These are phyloP conservation scores for Chionoecetes opilio DNA, from an alignment of 1,140 invertebrate genomes.

Conservation along the genomic window DNA sequence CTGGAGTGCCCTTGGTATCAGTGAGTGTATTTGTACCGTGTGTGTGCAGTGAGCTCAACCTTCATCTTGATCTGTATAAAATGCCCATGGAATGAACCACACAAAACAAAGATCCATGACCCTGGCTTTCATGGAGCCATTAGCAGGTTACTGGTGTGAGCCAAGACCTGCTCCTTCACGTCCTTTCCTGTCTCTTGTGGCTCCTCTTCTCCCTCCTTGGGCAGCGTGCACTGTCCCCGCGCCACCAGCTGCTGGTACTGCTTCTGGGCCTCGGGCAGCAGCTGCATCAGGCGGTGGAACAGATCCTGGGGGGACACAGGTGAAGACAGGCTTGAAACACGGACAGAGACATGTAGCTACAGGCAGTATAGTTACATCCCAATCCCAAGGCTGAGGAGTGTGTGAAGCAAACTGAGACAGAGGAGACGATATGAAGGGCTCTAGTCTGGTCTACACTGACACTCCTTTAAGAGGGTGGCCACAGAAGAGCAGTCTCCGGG, in stretches of 20 bases:
- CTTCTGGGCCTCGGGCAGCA: conserved; percentile 65
- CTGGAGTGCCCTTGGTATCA: too few species aligned
- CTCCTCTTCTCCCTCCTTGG: conserved; percentile 37
- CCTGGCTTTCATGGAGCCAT: neutral
- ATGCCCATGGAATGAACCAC: too few species aligned
- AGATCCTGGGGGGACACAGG: neutral
- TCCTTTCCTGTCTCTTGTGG: neutral
- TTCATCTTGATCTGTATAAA: too few species aligned
- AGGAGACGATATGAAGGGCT: too few species aligned
- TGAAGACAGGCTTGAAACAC: neutral
- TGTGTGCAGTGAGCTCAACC: too few species aligned
- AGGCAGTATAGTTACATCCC: neutral
- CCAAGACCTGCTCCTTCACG: neutral
- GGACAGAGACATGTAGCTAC: neutral
- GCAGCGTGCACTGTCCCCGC: conserved; percentile 35
- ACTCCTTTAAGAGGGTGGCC: too few species aligned
- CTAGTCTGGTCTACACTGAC: too few species aligned
- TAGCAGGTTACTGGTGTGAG: neutral
- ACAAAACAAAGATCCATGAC: too few species aligned
- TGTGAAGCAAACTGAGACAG: too few species aligned
- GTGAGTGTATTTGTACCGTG: too few species aligned
- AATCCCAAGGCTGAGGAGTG: too few species aligned
- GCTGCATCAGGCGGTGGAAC: conserved; percentile 66
- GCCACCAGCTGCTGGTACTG: conserved; percentile 65
- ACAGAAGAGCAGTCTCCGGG: neutral